Evolutionary conservation across 2,888 invertebrate genomes (phyloP), one percentile per base, ranked within the genome.

Genomic region (Phengaris alcon): DNA sequence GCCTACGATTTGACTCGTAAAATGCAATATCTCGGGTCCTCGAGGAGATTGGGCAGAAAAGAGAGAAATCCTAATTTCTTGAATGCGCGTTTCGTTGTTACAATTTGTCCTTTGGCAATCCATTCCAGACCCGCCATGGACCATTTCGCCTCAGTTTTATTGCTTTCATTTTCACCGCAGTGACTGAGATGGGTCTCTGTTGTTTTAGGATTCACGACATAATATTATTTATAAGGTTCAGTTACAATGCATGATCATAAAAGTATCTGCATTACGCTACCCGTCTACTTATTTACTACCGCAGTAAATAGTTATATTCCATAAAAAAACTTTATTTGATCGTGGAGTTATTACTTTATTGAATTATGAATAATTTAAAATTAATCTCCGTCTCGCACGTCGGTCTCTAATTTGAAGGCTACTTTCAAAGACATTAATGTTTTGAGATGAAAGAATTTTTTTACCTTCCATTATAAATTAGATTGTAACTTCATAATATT

Each of bases 71-170:
- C 77, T 80, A 81, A 82, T 82, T 81, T 81, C 81, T 82, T 82
- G 81, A 83, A 81, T 81, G 78, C 79, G 72, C 79, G 77, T 77
- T 75, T 77, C 79, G 81, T 79, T 80, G 78, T 82, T 81, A 80
- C 80, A 79, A 80, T 81, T 82, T 81, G 77, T 76, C 78, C 79
- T 78, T 73, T 72, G 79, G 79, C 75, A 76, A 76, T 76, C 77
- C 79, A 75, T 78, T 79, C 75, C 75, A 75, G 78, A 79, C 78
- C 78, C 74, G 76, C 75, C 76, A 77, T 75, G 76, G 76, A 77
- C 76, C 78, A 75, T 74, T 79, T 78, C 77, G 77, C 77, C 76
- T 75, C 69, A 74, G 75, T 77, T 78, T 78, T 76, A 79, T 74
- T 70, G 74, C 76, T 79, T 78, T 76, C 74, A 77, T 80, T 77